These are phyloP conservation scores for Sapayoa aenigma DNA, from an alignment of 2,113 vertebrate genomes.

Conservation along the genomic window DNA sequence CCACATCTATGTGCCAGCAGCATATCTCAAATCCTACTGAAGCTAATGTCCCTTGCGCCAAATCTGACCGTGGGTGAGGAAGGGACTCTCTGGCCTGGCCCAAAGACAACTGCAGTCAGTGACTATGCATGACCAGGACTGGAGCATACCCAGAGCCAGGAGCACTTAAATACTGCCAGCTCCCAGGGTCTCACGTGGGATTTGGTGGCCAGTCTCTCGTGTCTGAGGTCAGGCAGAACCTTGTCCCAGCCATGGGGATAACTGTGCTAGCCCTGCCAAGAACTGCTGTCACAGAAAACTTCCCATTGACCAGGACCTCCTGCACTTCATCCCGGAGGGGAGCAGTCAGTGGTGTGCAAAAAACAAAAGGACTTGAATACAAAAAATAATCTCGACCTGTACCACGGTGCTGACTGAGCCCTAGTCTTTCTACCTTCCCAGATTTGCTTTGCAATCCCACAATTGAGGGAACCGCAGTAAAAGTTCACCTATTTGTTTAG, in stretches of 20 bases:
- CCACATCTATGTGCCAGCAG: background rate
- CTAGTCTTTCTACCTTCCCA: background rate
- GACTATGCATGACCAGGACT: background rate
- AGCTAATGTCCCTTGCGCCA: background rate
- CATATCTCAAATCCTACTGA: background rate
- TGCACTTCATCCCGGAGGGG: background rate
- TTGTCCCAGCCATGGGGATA: background rate
- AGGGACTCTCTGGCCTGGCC: background rate
- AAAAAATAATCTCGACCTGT: background rate
- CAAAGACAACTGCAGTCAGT: background rate
- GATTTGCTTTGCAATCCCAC: background rate
- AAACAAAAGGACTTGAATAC: background rate
- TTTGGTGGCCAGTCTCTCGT: background rate
- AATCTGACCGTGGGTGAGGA: background rate
- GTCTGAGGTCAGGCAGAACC: background rate
- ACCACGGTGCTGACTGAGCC: background rate
- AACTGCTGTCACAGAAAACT: background rate
- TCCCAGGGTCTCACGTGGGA: background rate
- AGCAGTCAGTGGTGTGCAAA: background rate
- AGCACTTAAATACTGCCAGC: background rate
- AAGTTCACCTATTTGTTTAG: conserved; percentile 38
- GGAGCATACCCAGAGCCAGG: background rate
- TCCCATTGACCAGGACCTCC: background rate
- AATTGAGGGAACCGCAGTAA: background rate
- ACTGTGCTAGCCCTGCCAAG: background rate